These are phyloP conservation scores for Gymnobelideus leadbeateri DNA, from an alignment of 2,113 vertebrate species.

Conservation along the genomic window DNA sequence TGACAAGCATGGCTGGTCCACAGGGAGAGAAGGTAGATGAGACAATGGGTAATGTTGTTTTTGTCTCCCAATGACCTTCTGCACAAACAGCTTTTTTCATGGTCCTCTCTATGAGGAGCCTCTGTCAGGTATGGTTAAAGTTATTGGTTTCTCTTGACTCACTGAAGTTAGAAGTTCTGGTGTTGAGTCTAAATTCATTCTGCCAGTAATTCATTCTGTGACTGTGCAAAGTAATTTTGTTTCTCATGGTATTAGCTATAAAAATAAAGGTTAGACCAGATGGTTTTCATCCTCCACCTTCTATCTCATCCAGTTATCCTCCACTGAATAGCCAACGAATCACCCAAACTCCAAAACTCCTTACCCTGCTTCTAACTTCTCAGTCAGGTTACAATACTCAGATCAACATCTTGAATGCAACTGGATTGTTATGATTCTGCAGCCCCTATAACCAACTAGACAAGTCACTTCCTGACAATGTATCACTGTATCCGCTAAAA, in stretches of 20 bases:
- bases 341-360: not conserved
- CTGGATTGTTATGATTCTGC: not conserved
- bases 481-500: not conserved
- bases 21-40: not conserved
- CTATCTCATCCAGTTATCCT: not conserved
- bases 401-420: not conserved
- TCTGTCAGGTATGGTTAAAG: not conserved
- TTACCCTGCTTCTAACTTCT: not conserved
- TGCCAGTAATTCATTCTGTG: not conserved
- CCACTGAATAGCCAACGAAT: not conserved
- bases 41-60: not conserved
- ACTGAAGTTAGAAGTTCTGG: not conserved
- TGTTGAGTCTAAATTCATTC: not conserved
- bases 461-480: not conserved
- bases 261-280: not conserved
- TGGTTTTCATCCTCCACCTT: not conserved
- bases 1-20: not conserved
- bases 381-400: not conserved
- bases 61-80: not conserved
- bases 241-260: not conserved
- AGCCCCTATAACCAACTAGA: not conserved
- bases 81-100: not conserved
- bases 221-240: not conserved
- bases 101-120: not conserved
- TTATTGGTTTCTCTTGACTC: not conserved